These are phyloP conservation scores for Australoheros facetus DNA, from an alignment of 2,797 vertebrate species.

Conservation along the genomic window DNA sequence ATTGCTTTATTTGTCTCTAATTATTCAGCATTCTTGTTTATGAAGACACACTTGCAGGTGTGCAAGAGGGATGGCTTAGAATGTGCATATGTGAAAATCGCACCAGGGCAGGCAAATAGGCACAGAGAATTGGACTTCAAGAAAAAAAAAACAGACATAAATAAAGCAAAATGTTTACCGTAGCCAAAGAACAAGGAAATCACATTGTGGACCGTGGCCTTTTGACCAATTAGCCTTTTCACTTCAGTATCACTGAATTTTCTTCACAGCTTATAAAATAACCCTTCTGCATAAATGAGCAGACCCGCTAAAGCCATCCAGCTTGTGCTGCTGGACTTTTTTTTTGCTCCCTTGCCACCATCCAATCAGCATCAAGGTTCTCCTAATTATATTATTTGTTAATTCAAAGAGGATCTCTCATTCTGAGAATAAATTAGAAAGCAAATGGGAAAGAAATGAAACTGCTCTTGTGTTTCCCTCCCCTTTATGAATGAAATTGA, in stretches of 20 bases:
- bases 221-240: slow-evolving; percentile 61
- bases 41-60: slow-evolving; percentile 10
- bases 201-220: background rate
- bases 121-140: slow-evolving; percentile 9
- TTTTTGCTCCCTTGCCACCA: slow-evolving; percentile 1
- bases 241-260: slow-evolving; percentile 13
- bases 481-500: slow-evolving; percentile 36
- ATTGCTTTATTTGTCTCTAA: slow-evolving; percentile 42
- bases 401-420: slow-evolving; percentile 45
- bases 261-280: slow-evolving; percentile 42
- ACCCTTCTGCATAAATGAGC: slow-evolving; percentile 46
- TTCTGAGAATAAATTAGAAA: slow-evolving; percentile 47
- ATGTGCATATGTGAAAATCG: slow-evolving; percentile 18
- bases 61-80: background rate
- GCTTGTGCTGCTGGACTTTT: background rate
- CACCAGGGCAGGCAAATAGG: background rate
- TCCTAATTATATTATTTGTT: slow-evolving; percentile 52
- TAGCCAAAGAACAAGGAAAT: slow-evolving; percentile 1
- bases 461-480: slow-evolving; percentile 22
- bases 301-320: slow-evolving; percentile 28
- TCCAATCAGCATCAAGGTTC: slow-evolving; percentile 45
- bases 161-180: slow-evolving; percentile 29
- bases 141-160: slow-evolving; percentile 15
- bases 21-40: slow-evolving; percentile 40
- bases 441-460: slow-evolving; percentile 21